Base-by-base conservation (phyloP, 64 coral and sea anemone genomes). In the Montipora sp. region DNA sequence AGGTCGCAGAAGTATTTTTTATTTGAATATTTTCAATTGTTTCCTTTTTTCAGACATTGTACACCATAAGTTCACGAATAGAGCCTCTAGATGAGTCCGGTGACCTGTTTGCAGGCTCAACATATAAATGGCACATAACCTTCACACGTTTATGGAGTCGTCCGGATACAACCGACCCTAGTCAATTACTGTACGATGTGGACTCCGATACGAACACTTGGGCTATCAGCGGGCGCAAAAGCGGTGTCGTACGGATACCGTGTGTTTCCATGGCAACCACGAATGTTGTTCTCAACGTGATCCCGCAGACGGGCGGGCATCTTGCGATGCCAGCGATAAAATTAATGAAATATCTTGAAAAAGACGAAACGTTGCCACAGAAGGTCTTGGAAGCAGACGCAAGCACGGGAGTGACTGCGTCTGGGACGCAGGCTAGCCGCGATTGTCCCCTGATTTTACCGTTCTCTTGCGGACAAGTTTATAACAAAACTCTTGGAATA, bases 191-290 rank as follows among this genome's bases (percentile, higher is more conserved):
- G 3, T 97, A 97, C 77, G 95, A 97, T 48, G 92, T 97, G 1
- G 95, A 94, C 49, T 89, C 94, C 6, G 92, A 94, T 24, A 94
- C 83, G 48, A 97, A 97, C 85, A 46, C 81, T 12, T 97, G 95
- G 95, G 94, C 91, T 67, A 77, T 97, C 12, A 92, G 77, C 19
- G 95, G 95, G 15, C 90, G 87, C 48, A 97, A 97, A 89, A 83
- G 87, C 59, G 95, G 95, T 73, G 95, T 97, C 49, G 63, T 97
- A 18, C 49, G 89, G 24, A 89, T 97, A 73, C 78, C 88, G 5
- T 44, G n/a, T 18, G 92, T 94, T 94, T 87, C 63, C 79, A 97
- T 92, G 95, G 92, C 95, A 89, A 92, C 92, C 5, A 88, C 88
- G 51, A 89, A 87, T n/a, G 92, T 97, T 75, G 69, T 90, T 13